These are phyloP conservation scores for Tragelaphus scriptus DNA, from an alignment of 2,113 vertebrate genomes.

Conservation along the genomic window DNA sequence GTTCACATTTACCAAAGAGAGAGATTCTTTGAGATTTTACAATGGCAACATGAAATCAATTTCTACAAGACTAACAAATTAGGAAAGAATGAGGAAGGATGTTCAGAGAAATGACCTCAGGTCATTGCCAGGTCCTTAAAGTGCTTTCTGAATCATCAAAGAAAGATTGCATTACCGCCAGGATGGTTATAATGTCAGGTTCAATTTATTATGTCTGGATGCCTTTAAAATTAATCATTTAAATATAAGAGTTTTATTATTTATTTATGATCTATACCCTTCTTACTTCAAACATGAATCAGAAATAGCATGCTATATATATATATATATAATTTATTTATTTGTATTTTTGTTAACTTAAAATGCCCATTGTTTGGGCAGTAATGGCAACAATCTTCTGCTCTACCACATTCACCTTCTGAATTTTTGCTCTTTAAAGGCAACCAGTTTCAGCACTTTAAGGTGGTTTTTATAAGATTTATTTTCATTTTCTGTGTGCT, in stretches of 20 bases:
- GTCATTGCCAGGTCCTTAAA: neutral
- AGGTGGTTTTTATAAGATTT: neutral
- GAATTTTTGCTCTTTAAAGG: neutral
- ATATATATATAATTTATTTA: neutral
- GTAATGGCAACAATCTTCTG: neutral
- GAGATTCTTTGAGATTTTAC: conserved; percentile 7
- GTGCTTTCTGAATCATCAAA: conserved; percentile 11
- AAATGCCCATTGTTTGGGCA: neutral
- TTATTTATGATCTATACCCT: neutral
- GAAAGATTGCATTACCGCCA: neutral
- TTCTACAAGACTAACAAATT: neutral
- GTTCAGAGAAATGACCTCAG: neutral
- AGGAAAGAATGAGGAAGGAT: neutral
- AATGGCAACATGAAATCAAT: neutral
- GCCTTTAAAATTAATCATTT: conserved; percentile 17
- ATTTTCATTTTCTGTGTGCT: neutral
- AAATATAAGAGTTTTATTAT: neutral
- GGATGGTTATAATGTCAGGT: neutral
- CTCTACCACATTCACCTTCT: neutral
- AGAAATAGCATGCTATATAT: neutral
- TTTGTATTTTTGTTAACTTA: neutral
- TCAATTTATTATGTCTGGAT: conserved; percentile 13
- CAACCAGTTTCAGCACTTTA: neutral
- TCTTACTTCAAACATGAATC: neutral
- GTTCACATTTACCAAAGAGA: neutral